Evolutionary conservation across 1,140 invertebrate genomes (phyloP), one percentile per base, ranked within the genome.

Genomic region (Tribolium madens): DNA sequence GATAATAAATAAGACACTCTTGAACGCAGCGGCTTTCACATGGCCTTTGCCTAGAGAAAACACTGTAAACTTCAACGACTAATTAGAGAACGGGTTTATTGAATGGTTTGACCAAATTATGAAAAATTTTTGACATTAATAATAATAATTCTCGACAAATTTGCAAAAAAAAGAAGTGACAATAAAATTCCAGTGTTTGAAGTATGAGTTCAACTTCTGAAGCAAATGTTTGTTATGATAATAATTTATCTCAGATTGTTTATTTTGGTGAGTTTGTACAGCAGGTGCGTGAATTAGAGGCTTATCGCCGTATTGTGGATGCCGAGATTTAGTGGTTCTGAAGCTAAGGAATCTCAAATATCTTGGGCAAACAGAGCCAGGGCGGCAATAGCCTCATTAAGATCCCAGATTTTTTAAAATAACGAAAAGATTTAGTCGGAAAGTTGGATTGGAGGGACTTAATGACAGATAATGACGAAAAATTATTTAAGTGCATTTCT

Each of bases 21-120:
- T 64, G 57, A 33, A 42, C n/a, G 36, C 6, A 10, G 57, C 26
- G 13, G 57, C 57, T 64, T 64, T 64, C 57, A 33, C 57, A 64
- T 64, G 14, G 26, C 26, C 57, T 64, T 13, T 64, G 57, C 57
- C 57, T 64, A 64, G 57, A 64, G 57, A 64, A 64, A 64, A 64
- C 26, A 64, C 10, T 57, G 57, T 64, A 64, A 64, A 64, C 31
- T 64, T 64, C 57, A 33, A 2, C 1, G 31, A 64, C 57, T 64
- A 64, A 64, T 64, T 64, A 64, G 21, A 21, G 14, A 26, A 33
- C 31, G 26, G 57, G 31, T 64, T 64, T 64, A 64, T 64, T 64
- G 26, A 42, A 42, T 42, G n/a, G n/a, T 42, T 42, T 9, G 36
- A 42, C n/a, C n/a, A n/a, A n/a, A n/a, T n/a, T n/a, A n/a, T n/a